phyloP scores from a whole-genome alignment of 1,140 invertebrate species.

The Anastrepha obliqua region DNA sequence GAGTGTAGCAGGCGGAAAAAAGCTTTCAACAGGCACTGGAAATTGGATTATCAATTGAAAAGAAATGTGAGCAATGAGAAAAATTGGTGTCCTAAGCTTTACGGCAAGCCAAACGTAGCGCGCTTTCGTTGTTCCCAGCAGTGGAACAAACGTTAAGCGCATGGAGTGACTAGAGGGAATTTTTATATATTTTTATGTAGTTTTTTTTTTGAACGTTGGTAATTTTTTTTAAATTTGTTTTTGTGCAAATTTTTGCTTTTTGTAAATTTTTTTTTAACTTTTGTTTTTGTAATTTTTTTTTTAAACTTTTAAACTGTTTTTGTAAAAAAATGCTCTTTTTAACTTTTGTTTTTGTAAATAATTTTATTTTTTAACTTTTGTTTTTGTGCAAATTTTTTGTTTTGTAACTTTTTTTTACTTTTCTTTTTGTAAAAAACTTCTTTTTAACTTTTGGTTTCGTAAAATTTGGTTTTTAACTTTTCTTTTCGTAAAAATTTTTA shows the following conservation, averaged over 20 bases:
- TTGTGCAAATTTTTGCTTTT: too few species aligned
- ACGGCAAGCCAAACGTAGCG: background rate
- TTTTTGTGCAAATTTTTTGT: too few species aligned
- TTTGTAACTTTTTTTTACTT: too few species aligned
- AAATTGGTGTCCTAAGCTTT: background rate
- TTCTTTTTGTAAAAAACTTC: too few species aligned
- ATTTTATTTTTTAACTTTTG: too few species aligned
- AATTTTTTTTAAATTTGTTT: background rate
- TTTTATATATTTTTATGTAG: background rate
- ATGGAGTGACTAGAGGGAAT: background rate
- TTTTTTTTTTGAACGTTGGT: background rate
- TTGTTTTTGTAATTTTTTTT: too few species aligned
- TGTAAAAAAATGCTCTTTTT: background rate
- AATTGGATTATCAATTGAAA: background rate
- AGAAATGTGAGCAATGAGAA: background rate
- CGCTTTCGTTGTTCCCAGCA: background rate
- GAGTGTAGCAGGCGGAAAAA: background rate
- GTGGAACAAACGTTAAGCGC: slow-evolving; percentile 38
- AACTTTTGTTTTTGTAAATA: too few species aligned
- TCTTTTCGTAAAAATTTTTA: too few species aligned
- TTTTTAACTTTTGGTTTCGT: too few species aligned
- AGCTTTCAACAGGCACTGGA: background rate
- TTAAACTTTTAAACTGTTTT: too few species aligned
- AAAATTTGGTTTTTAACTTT: too few species aligned
- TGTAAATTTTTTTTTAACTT: too few species aligned